phyloP scores from a whole-genome alignment of 2,888 invertebrate genomes.

The Ectobius pallidus region DNA sequence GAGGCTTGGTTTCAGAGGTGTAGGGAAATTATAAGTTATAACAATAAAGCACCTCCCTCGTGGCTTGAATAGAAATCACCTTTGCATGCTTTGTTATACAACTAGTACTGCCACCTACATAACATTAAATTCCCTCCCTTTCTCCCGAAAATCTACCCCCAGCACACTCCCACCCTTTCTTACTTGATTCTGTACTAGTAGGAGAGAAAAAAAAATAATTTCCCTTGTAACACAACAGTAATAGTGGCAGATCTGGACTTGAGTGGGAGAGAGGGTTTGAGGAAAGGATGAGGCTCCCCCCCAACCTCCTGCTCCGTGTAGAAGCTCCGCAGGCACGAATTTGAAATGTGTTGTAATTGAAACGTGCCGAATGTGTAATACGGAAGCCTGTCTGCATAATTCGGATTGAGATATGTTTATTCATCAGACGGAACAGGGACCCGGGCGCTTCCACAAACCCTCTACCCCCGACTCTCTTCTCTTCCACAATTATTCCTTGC shows the following conservation, averaged over 20 bases:
- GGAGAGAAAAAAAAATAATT: background rate
- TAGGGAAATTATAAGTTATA: slow-evolving; percentile 28
- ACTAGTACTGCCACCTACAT: slow-evolving; percentile 15
- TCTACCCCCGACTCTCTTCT: background rate
- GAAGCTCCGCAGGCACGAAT: slow-evolving; percentile 30
- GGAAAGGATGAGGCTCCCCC: background rate
- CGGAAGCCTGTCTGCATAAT: slow-evolving; percentile 37
- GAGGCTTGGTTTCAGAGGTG: background rate
- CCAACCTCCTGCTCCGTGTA: background rate
- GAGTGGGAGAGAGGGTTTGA: background rate
- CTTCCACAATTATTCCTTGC: background rate
- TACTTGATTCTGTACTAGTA: background rate
- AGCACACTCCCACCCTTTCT: background rate
- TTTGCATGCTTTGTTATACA: slow-evolving; percentile 29
- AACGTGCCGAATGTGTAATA: slow-evolving; percentile 38
- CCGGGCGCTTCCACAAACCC: background rate
- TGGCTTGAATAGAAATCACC: slow-evolving; percentile 32
- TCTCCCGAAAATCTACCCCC: background rate
- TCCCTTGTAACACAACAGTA: slow-evolving; percentile 6
- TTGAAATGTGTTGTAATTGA: slow-evolving; percentile 42
- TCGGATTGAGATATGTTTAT: slow-evolving; percentile 40
- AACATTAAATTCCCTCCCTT: background rate
- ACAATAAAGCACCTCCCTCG: slow-evolving; percentile 29
- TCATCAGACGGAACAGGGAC: slow-evolving; percentile 20
- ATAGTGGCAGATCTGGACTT: slow-evolving; percentile 6